Conservation (phyloP, 2,113 vertebrate genomes). For the Cnemophilus loriae region DNA sequence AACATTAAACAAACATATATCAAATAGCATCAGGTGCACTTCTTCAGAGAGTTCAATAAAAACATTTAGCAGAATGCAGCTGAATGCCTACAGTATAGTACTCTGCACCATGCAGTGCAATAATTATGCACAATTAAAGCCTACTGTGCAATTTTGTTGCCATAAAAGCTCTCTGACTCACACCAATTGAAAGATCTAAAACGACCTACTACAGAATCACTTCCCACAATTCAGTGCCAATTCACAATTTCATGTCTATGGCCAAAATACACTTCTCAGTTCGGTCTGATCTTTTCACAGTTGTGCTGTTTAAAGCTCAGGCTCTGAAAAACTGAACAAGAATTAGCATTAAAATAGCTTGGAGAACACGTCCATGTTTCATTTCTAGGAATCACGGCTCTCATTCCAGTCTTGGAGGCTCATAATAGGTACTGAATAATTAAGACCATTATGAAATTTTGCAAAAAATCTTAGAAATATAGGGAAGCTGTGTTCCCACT, state of each 20-base stretch:
- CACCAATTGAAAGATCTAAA: constrained; percentile 54
- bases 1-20: constrained; percentile 23
- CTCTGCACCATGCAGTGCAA: constrained; percentile 59
- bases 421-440: constrained; percentile 31
- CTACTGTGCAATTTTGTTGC: constrained; percentile 67
- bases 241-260: constrained; percentile 32
- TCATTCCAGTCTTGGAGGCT: background rate
- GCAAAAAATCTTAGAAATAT: background rate
- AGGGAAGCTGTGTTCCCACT: background rate
- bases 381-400: background rate
- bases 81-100: constrained; percentile 44
- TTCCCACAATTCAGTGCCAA: constrained; percentile 53
- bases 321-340: background rate
- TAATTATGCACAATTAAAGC: constrained; percentile 76
- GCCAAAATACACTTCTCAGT: constrained; percentile 33
- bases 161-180: constrained; percentile 59
- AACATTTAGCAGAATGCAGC: constrained; percentile 39
- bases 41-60: constrained; percentile 43
- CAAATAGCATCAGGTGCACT: background rate
- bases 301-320: constrained; percentile 13
- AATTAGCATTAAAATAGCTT: constrained; percentile 33
- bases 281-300: constrained; percentile 9
- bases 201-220: constrained; percentile 17
- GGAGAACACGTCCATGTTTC: background rate
- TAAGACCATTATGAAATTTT: constrained; percentile 6